These are phyloP conservation scores for Danaus melanippus DNA, from an alignment of 1,140 invertebrate genomes.

Conservation along the genomic window DNA sequence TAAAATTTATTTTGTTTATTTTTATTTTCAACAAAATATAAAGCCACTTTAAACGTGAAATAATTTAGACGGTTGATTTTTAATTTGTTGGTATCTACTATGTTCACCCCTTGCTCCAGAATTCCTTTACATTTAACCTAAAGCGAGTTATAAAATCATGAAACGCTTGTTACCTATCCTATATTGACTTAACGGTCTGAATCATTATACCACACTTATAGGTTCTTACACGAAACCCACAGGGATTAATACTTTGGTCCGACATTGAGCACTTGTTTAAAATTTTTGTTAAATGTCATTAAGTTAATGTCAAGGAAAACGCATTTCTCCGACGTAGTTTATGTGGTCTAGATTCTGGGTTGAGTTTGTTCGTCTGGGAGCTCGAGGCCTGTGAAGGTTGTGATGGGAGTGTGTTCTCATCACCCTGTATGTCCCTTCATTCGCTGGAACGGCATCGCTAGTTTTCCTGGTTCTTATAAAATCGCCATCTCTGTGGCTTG, in stretches of 20 bases:
- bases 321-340: constrained; percentile 74
- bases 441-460: constrained; percentile 43
- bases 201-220: constrained; percentile 16
- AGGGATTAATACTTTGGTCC: constrained; percentile 57
- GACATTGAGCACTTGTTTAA: constrained; percentile 62
- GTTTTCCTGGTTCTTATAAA: constrained; percentile 45
- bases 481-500: constrained; percentile 41
- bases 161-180: not conserved
- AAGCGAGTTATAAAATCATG: too few relatives aligned
- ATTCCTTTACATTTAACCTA: too few relatives aligned
- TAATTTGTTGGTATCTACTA: too few relatives aligned
- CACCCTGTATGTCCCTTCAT: constrained; percentile 49
- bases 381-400: constrained; percentile 58
- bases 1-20: constrained; percentile 15
- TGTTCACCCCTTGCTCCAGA: too few relatives aligned
- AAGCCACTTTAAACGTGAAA: not conserved
- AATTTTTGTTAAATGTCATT: constrained; percentile 32
- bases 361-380: constrained; percentile 60
- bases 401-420: constrained; percentile 72
- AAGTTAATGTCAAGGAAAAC: constrained; percentile 71
- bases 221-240: constrained; percentile 14
- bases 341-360: constrained; percentile 74
- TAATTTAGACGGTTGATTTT: too few relatives aligned
- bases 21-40: constrained; percentile 9
- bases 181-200: constrained; percentile 17